Conservation (phyloP, 1,140 invertebrate genomes). For the Hormaphis cornu region DNA sequence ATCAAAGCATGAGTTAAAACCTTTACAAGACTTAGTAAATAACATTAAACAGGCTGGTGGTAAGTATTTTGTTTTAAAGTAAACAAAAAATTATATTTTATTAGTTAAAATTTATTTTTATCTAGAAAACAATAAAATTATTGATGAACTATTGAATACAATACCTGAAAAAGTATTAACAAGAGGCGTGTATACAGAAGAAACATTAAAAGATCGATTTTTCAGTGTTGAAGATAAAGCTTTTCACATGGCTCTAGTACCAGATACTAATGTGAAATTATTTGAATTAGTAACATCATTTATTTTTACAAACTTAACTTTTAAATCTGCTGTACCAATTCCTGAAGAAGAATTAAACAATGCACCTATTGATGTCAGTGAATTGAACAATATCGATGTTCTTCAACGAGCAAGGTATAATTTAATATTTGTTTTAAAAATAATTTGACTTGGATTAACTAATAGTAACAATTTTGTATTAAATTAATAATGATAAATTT, state of each 20-base stretch:
- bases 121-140: conserved; percentile 58
- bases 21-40: conserved; percentile 63
- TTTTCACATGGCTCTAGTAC: conserved; percentile 36
- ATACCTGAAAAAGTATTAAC: conserved; percentile 66
- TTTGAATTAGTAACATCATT: conserved; percentile 79
- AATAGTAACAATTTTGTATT: too few relatives aligned
- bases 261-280: conserved; percentile 58
- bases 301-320: conserved; percentile 63
- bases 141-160: conserved; percentile 59
- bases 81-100: background rate
- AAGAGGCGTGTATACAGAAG: conserved; percentile 76
- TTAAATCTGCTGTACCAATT: conserved; percentile 56
- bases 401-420: conserved; percentile 69
- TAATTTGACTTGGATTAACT: too few relatives aligned
- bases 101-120: conserved; percentile 36
- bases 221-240: conserved; percentile 51
- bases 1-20: conserved; percentile 52
- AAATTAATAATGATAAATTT: too few relatives aligned
- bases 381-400: conserved; percentile 76
- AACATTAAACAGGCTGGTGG: conserved; percentile 58
- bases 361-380: conserved; percentile 55
- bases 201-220: conserved; percentile 74
- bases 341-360: conserved; percentile 60
- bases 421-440: background rate
- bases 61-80: conserved; percentile 41